Conservation (phyloP, 2,888 invertebrate genomes). For the Scrobipalpa costella region DNA sequence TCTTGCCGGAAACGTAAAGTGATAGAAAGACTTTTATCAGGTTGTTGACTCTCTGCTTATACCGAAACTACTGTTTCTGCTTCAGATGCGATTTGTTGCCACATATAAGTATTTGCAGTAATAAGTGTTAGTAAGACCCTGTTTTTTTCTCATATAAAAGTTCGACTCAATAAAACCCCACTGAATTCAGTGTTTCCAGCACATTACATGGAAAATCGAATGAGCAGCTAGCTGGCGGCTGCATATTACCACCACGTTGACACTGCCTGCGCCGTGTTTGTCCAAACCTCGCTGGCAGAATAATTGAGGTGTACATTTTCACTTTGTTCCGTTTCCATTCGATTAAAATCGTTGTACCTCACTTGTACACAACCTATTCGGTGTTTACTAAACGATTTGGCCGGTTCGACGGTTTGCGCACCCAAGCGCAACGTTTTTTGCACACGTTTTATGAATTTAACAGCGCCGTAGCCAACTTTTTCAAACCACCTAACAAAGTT, state of each 20-base stretch:
- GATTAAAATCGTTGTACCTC: slow-evolving; percentile 80
- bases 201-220: slow-evolving; percentile 19
- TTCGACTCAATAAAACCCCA: background rate
- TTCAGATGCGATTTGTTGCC: no score
- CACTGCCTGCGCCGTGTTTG: slow-evolving; percentile 62
- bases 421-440: slow-evolving; percentile 59
- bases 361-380: slow-evolving; percentile 77
- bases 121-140: no score
- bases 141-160: no score
- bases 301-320: slow-evolving; percentile 82
- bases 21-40: no score
- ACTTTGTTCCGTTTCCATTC: slow-evolving; percentile 81
- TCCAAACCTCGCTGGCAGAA: slow-evolving; percentile 72
- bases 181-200: slow-evolving; percentile 9
- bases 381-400: slow-evolving; percentile 80
- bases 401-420: slow-evolving; percentile 73
- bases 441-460: slow-evolving; percentile 36
- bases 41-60: no score
- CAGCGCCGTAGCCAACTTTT: background rate
- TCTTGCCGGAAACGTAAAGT: no score
- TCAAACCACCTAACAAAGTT: background rate
- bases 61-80: no score
- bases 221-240: slow-evolving; percentile 19
- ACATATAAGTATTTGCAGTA: no score
- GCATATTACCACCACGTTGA: slow-evolving; percentile 53